These are phyloP conservation scores for Trypoxylus dichotomus DNA, from an alignment of 1,140 invertebrate genomes.

Conservation along the genomic window DNA sequence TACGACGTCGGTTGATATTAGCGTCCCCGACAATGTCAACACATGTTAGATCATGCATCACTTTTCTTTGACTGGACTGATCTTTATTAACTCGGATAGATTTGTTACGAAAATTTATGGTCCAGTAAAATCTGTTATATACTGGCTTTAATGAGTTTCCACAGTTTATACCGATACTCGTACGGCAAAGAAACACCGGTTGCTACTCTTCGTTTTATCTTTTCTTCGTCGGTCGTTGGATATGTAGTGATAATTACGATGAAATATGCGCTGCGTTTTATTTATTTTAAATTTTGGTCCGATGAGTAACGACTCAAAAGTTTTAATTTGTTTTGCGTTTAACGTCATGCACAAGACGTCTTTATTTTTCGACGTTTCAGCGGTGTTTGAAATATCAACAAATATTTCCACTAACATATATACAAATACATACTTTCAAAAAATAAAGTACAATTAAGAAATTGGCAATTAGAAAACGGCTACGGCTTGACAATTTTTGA, in stretches of 20 bases:
- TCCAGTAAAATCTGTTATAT: constrained; percentile 43
- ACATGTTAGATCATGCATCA: constrained; percentile 52
- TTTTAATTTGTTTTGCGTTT: background rate
- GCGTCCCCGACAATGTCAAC: constrained; percentile 47
- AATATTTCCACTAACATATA: too few relatives aligned
- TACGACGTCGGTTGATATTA: constrained; percentile 27
- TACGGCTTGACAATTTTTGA: too few relatives aligned
- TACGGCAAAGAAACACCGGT: background rate
- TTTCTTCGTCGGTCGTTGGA: background rate
- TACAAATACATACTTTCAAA: too few relatives aligned
- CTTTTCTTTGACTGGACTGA: constrained; percentile 33
- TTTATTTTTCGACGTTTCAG: background rate
- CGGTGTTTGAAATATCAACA: too few relatives aligned
- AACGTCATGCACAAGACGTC: background rate
- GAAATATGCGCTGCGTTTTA: background rate
- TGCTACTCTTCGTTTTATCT: background rate
- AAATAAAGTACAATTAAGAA: too few relatives aligned
- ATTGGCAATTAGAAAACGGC: too few relatives aligned
- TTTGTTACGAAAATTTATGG: constrained; percentile 48
- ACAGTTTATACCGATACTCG: constrained; percentile 19
- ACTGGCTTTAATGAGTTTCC: constrained; percentile 41
- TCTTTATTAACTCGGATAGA: constrained; percentile 44
- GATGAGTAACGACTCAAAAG: background rate
- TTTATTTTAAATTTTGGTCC: background rate
- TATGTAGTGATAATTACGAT: background rate